Evolutionary conservation across 2,888 invertebrate species (phyloP), one percentile per base, ranked within the genome.

Genomic region (Venusia cambrica): DNA sequence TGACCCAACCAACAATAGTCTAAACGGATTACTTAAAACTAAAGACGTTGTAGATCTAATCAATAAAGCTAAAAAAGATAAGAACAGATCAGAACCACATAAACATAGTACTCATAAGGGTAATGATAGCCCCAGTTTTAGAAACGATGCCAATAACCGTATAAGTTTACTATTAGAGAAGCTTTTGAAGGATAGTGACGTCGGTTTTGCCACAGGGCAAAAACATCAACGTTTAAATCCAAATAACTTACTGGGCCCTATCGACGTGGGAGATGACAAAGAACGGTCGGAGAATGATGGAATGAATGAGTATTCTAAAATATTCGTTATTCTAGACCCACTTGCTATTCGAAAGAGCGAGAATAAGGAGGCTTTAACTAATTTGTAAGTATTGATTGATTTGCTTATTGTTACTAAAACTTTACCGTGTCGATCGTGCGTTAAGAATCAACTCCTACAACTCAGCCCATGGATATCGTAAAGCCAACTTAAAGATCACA

Each of bases 351-450:
- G 54, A 45, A 59, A 54, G 4, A 64, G 52, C 39, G 34, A 47
- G 44, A 57, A 56, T 51, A 51, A 57, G 33, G 51, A 55, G 6
- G 44, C 54, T 7, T 34, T 79, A 2, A 57, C 49, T 36, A 56
- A 58, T 22, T 38, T 77, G 81, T 81, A 52, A 78, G 81, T 78
- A 38, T 45, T n/a, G n/a, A n/a, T n/a, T n/a, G n/a, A n/a, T n/a
- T n/a, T n/a, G n/a, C n/a, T n/a, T n/a, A n/a, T n/a, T n/a, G n/a
- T n/a, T n/a, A n/a, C n/a, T n/a, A n/a, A n/a, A n/a, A n/a, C n/a
- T n/a, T n/a, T n/a, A n/a, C n/a, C n/a, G n/a, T n/a, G n/a, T n/a
- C n/a, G n/a, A n/a, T n/a, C n/a, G n/a, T n/a, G n/a, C n/a, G n/a
- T n/a, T n/a, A n/a, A n/a, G n/a, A n/a, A n/a, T n/a, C n/a, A n/a